A percentile compares a stretch with the other conserved stretches of the same genome.
Evolutionary conservation across 2,888 invertebrate genomes (phyloP).

Genomic region (Apodemia mormo): DNA sequence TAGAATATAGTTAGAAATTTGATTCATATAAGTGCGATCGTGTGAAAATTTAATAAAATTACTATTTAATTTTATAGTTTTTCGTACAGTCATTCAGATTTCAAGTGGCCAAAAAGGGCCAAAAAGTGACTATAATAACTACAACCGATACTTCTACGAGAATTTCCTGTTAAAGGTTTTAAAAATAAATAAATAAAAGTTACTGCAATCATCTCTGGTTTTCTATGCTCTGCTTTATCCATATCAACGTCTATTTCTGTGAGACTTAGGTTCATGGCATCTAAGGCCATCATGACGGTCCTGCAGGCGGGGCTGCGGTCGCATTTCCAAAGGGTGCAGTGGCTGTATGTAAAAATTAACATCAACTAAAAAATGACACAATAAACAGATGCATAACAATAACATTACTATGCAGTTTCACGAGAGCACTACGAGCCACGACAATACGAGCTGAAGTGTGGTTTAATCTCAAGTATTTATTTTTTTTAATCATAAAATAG

Average conservation of each 20-base stretch:
- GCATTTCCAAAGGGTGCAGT: slow-evolving; percentile 63
- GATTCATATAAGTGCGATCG: no score
- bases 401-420: no score
- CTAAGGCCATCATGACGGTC: slow-evolving; percentile 66
- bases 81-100: no score
- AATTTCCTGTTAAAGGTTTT: neutral
- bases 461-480: no score
- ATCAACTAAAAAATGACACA: neutral
- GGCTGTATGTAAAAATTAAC: slow-evolving; percentile 43
- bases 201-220: neutral
- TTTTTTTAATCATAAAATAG: no score
- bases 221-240: slow-evolving; percentile 41
- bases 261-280: slow-evolving; percentile 60
- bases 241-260: slow-evolving; percentile 62
- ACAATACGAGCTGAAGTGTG: no score
- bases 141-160: neutral
- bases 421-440: no score
- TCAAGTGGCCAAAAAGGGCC: no score
- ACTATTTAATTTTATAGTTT: no score
- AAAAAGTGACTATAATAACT: no score
- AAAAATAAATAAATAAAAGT: neutral
- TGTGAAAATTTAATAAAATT: no score
- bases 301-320: slow-evolving; percentile 65
- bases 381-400: neutral
- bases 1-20: no score